Conservation (phyloP, 1,140 invertebrate species). For the Bradysia coprophila region DNA sequence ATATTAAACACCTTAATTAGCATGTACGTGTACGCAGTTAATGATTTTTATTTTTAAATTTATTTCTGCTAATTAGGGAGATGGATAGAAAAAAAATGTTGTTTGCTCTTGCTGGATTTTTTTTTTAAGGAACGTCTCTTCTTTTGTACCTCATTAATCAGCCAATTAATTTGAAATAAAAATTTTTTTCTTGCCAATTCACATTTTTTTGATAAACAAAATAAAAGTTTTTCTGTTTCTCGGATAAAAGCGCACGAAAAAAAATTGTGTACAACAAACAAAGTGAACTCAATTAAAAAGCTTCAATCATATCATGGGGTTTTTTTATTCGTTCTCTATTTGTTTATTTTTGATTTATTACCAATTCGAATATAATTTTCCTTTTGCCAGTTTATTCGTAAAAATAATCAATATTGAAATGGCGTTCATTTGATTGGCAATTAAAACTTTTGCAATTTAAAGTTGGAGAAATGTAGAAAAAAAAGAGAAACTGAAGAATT, state of each 20-base stretch:
- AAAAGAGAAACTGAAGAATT: no score
- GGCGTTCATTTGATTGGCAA: constrained; percentile 2
- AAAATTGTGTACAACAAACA: background rate
- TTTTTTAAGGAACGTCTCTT: no score
- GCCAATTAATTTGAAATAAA: no score
- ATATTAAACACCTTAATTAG: no score
- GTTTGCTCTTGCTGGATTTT: no score
- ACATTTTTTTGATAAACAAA: no score
- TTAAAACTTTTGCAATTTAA: constrained; percentile 4
- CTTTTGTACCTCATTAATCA: no score
- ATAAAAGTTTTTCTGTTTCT: background rate
- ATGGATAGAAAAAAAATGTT: no score
- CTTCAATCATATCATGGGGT: background rate
- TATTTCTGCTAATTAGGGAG: no score
- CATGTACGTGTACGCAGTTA: no score
- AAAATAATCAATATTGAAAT: background rate
- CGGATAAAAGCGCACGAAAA: background rate
- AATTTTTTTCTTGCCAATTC: no score
- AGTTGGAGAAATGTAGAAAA: background rate
- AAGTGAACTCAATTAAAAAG: background rate
- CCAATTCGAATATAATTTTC: background rate
- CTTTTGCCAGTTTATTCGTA: background rate
- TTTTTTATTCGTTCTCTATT: background rate
- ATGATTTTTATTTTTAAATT: no score
- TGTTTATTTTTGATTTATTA: constrained; percentile 1